Evolutionary conservation across 2,888 invertebrate species (phyloP).

Genomic region (Rotaria magnacalcarata): DNA sequence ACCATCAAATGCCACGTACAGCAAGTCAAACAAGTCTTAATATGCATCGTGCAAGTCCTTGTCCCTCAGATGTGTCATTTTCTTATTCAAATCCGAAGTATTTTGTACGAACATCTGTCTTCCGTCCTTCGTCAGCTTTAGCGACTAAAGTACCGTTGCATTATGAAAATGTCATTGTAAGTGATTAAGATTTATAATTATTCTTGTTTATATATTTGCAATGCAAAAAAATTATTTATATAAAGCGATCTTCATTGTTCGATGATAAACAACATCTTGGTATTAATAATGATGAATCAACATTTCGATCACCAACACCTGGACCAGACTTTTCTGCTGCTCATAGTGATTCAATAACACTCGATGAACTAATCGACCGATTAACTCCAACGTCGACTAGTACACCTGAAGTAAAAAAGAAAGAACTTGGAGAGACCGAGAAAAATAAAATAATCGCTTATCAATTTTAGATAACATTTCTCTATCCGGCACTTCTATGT

Average conservation of each 20-base stretch:
- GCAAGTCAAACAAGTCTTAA: neutral
- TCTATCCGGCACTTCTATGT: neutral
- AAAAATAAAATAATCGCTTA: neutral
- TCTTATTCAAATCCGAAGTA: constrained; percentile 31
- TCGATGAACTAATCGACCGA: constrained; percentile 7
- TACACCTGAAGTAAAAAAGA: neutral
- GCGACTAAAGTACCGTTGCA: neutral
- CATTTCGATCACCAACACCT: constrained; percentile 9
- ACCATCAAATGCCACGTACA: neutral
- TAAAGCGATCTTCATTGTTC: neutral
- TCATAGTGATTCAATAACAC: neutral
- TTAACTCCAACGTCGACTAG: neutral
- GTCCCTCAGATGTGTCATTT: constrained; percentile 29
- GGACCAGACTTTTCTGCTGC: neutral
- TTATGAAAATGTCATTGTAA: neutral
- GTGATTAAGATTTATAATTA: neutral
- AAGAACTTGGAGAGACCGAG: neutral
- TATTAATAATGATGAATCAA: neutral
- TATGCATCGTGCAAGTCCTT: constrained; percentile 19
- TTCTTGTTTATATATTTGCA: no score
- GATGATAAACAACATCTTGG: neutral
- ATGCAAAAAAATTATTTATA: no score
- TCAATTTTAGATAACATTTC: neutral
- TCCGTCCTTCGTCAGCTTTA: neutral
- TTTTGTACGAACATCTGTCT: constrained; percentile 16